Base-by-base conservation (phyloP, 2,888 invertebrate species). In the Caenorhabditis sulstoni region DNA sequence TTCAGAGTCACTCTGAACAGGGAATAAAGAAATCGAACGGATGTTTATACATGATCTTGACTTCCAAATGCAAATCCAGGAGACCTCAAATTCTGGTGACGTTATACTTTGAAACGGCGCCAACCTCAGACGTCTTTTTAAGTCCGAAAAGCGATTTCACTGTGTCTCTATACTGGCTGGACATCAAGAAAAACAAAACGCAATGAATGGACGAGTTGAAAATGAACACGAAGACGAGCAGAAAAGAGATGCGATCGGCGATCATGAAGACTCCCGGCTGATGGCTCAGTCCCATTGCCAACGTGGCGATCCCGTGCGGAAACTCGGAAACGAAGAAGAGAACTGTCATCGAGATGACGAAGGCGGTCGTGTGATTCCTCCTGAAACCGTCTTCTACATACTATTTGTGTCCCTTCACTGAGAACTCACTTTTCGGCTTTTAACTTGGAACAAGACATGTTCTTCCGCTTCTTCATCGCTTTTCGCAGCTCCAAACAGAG, bases 121-220 rank as follows among this genome's bases (percentile, higher is more conserved):
- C 3, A 29, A 29, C 7, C 29, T 29, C 29, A 7, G 29, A 29
- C 7, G 3, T 29, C 29, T 7, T 29, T 29, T 29, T 29, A 3
- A 62, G n/a, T 16, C 41, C 16, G 7, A 50, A 20, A 0, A 68
- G 2, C 4, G 20, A 1, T 5, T 37, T 29, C 0, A 70, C 68
- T 16, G 61, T 61, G 16, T 53, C 61, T 12, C 68, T 23, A 16
- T 70, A 70, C 22, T 44, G 35, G 1, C 12, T n/a, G 3, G 68
- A 70, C 53, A 70, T 61, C 0, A 45, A 35, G 37, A 70, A 53
- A 12, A 44, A 61, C 12, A 70, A 16, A 1, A 70, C 1, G n/a
- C 59, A 70, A 37, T 70, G 68, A 12, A 70, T 35, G 1, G 68
- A 61, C 20, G 68, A 58, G 20, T 70, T 70, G 14, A 18, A 23